Base-by-base conservation (phyloP, 1,140 invertebrate species). In the Rhagoletis pomonella region DNA sequence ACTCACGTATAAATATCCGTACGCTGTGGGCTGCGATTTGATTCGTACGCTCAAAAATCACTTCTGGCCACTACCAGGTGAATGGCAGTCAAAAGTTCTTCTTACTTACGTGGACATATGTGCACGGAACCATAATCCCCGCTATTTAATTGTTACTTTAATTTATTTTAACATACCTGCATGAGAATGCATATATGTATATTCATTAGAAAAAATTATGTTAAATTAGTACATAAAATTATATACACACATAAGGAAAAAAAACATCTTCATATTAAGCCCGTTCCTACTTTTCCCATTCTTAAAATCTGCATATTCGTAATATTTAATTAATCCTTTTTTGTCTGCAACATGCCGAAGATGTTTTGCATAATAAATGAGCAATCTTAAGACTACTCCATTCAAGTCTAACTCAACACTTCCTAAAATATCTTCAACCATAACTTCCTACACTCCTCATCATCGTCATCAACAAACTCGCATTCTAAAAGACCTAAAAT, bases 291-390 rank as follows among this genome's bases (percentile, higher is more conserved):
- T 39, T 86, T 85, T 44, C 84, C 7, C 55, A 47, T 86, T 62
- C 73, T 81, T 81, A 12, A 55, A 81, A 81, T 69, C 86, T 58
- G 86, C 44, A 87, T 87, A 55, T 65, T 87, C 85, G 73, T 55
- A 90, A 89, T 84, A 90, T 92, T 92, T 92, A 92, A 92, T 92
- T 92, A 92, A 92, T 91, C 90, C 90, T 89, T 92, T 89, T 89
- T 87, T 87, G 87, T 88, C 89, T 92, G 73, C 47, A 81, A 55
- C 44, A 81, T 81, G 73, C 73, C 73, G 17, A 81, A 55, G 73
- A 81, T 81, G 91, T 89, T 90, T 91, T 90, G 91, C 91, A 92
- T 92, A 89, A 89, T 91, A 91, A 92, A 92, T 92, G 90, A 92
- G 89, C 89, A 89, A 64, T 60, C 81, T 69, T 29, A 12, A 2